Evolutionary conservation across 1,140 invertebrate genomes (phyloP), one percentile per base, ranked within the genome.

Genomic region (Scaptodrosophila lebanonensis): DNA sequence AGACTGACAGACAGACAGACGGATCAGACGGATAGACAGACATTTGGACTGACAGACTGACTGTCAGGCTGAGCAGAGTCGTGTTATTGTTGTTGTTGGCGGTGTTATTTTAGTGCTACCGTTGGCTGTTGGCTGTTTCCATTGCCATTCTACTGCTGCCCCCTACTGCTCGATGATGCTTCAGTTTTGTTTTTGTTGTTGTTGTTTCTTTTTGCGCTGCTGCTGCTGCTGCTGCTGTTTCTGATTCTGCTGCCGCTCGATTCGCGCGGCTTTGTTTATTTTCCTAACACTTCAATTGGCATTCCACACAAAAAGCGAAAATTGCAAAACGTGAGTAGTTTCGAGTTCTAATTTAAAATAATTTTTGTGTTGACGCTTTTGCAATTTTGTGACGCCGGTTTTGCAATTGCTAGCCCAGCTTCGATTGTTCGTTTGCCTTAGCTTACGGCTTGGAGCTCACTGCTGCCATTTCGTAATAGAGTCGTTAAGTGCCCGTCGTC

Each of bases 331-430:
- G 76, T 82, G 76, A 83, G 76, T 68, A 82, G 76, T 82, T 82
- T 82, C 76, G 70, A 82, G 76, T 82, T 82, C 76, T 82, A 82
- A 82, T 82, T 82, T 82, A 82, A 82, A 82, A 82, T 82, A 82
- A 82, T 82, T 82, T 82, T 82, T 82, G 75, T 82, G 75, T 82
- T 82, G 75, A 82, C 75, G 75, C 75, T 82, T 82, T 82, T 82
- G 69, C 75, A 73, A 79, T 82, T 76, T 76, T 49, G 49, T 54
- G 39, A 44, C 57, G 68, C 70, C 52, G 47, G 38, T 40, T 42
- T 33, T 20, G 30, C 38, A 40, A 38, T 36, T 13, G 35, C 9
- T 36, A 9, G 35, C 35, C 9, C 7, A 5, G 35, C 4, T 29
- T 35, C 13, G 32, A n/a, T n/a, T n/a, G n/a, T n/a, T n/a, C n/a